Evolutionary conservation across 2,113 vertebrate species (phyloP), one percentile per base, ranked within the genome.

Genomic region (Sturnus vulgaris): DNA sequence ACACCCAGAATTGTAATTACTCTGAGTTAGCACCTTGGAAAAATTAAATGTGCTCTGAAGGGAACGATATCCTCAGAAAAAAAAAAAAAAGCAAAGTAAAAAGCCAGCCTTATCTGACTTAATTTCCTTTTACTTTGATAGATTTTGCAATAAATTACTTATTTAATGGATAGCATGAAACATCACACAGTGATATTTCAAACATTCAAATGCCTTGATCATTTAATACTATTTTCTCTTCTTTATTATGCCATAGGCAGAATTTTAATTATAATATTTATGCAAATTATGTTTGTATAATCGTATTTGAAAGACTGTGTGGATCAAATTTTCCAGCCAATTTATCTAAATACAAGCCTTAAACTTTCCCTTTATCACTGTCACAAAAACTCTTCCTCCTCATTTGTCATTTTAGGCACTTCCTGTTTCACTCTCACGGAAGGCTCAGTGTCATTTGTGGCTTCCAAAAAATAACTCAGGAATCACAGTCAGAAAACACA

Each of bases 231-330:
- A 53, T 93, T 97, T 95, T 97, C 50, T 55, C 80, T 97, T 85
- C 89, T 96, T 97, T 96, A 95, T 97, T 90, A 92, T 56, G 93
- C 94, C 90, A 80, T 77, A 22, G 83, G 95, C 91, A 96, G 93
- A 97, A 96, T 97, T 96, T 96, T 96, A 97, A 94, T 96, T 92
- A 97, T 91, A 96, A 97, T 94, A 95, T 97, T 96, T 97, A 96
- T 94, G 94, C 94, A 97, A 97, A 98, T 97, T 66, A 89, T 96
- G 92, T 97, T 97, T 97, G 91, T 96, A 91, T 97, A 97, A 97
- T 97, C 82, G 1, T 46, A 82, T 92, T 95, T 96, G 96, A 96
- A 96, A 96, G 95, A 95, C 89, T 84, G 68, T 66, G 65, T 95
- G 95, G 93, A 96, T 97, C 93, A 95, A 88, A 96, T 97, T 97